Conservation (phyloP, 1,140 invertebrate genomes). For the Cyclina sinensis region DNA sequence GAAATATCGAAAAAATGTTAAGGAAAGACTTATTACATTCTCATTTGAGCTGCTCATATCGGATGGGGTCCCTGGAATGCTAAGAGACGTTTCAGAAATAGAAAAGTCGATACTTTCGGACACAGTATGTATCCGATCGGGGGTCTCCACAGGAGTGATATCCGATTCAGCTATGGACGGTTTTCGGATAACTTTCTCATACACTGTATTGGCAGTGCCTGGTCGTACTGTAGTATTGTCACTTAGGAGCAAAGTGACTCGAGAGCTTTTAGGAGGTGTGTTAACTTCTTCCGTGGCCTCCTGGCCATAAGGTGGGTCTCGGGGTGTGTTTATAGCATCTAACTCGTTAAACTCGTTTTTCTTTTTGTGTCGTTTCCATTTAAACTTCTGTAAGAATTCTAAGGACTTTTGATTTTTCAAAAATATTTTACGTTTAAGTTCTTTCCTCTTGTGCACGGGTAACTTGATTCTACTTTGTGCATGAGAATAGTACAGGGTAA, state of each 20-base stretch:
- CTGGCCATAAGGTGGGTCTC: conserved; percentile 67
- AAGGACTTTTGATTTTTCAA: conserved; percentile 80
- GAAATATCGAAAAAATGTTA: too few relatives aligned
- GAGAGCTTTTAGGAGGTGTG: conserved; percentile 11
- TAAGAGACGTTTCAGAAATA: conserved; percentile 59
- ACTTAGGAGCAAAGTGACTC: conserved; percentile 19
- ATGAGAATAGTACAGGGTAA: conserved; percentile 98
- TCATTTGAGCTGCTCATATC: conserved; percentile 28
- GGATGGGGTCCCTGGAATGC: conserved; percentile 69
- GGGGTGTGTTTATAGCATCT: conserved; percentile 64
- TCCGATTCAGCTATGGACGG: conserved; percentile 13
- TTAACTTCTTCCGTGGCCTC: conserved; percentile 13
- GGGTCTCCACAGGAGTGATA: conserved; percentile 12
- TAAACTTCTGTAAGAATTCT: conserved; percentile 78
- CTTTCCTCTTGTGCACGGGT: conserved; percentile 80
- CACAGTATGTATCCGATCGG: conserved; percentile 68
- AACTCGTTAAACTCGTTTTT: conserved; percentile 68
- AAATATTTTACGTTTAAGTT: conserved; percentile 80
- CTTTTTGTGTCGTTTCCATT: conserved; percentile 72
- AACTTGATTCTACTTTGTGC: conserved; percentile 84
- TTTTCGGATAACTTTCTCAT: not conserved
- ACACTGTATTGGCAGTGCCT: not conserved
- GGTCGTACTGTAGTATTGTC: not conserved
- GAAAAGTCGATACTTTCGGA: conserved; percentile 70
- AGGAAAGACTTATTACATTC: too few relatives aligned